Percentiles rank a stretch among this genome's conserved stretches.
Evolutionary conservation across 2,113 vertebrate genomes (phyloP).

Genomic region (Pelusios castaneus): DNA sequence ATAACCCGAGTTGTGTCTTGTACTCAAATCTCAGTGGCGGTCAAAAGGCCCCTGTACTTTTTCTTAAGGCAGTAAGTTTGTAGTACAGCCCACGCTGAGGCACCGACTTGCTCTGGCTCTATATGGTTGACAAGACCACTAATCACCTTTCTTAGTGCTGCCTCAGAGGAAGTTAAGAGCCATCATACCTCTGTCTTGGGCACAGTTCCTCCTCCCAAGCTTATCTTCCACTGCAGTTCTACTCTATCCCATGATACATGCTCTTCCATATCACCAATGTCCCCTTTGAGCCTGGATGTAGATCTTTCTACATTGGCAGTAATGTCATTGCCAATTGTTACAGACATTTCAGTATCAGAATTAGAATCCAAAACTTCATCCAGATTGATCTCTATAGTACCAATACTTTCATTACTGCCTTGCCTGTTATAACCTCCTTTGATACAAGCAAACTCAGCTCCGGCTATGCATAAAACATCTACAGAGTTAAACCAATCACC

Average conservation of each 20-base stretch:
- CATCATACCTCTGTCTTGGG: background rate
- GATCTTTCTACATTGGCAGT: background rate
- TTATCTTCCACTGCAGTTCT: background rate
- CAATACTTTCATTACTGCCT: background rate
- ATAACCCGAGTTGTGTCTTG: background rate
- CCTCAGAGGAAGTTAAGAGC: background rate
- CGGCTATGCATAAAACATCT: background rate
- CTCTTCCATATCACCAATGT: background rate
- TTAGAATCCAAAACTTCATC: background rate
- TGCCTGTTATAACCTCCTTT: background rate
- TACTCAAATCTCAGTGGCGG: background rate
- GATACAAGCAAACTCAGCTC: background rate
- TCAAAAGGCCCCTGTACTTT: background rate
- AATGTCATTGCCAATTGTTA: background rate
- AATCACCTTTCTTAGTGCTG: background rate
- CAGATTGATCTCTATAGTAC: background rate
- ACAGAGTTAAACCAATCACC: too few relatives aligned
- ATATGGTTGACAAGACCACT: background rate
- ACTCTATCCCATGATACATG: background rate
- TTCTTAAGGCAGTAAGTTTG: background rate
- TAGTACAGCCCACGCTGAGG: background rate
- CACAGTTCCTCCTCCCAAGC: background rate
- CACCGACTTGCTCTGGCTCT: background rate
- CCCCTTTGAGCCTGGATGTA: background rate
- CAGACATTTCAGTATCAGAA: background rate